Evolutionary conservation across 2,888 invertebrate species (phyloP).

Genomic region (Augochlorella aurata): DNA sequence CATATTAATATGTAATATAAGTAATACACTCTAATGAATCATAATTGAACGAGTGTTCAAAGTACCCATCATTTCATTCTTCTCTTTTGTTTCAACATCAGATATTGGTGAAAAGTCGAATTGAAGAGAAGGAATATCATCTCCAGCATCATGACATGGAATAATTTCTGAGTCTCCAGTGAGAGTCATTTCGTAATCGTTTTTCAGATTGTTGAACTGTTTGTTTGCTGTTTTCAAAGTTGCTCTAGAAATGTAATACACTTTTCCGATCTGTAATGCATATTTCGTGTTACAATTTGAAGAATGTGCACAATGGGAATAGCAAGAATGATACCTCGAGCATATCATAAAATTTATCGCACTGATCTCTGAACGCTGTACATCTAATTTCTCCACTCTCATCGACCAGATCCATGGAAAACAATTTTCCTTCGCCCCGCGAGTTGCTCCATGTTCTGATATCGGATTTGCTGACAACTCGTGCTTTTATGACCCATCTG

Average conservation of each 20-base stretch:
- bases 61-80: constrained; percentile 89
- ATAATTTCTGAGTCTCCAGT: constrained; percentile 87
- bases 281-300: constrained; percentile 9
- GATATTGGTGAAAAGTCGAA: constrained; percentile 84
- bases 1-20: neutral
- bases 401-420: constrained; percentile 95
- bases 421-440: constrained; percentile 95
- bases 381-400: constrained; percentile 96
- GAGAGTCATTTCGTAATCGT: constrained; percentile 98
- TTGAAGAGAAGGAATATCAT: constrained; percentile 88
- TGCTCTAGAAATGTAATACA: constrained; percentile 94
- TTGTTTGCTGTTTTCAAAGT: constrained; percentile 97
- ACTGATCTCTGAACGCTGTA: constrained; percentile 93
- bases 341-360: constrained; percentile 94
- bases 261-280: constrained; percentile 86
- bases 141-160: constrained; percentile 80
- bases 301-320: neutral
- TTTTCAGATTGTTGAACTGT: constrained; percentile 90
- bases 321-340: constrained; percentile 86
- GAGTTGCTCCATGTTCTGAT: constrained; percentile 96
- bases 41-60: constrained; percentile 58
- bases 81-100: constrained; percentile 86
- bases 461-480: constrained; percentile 91
- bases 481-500: constrained; percentile 95
- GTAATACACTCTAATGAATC: neutral